These are phyloP conservation scores for Ooceraea biroi DNA, from an alignment of 1,140 invertebrate genomes.

Conservation along the genomic window DNA sequence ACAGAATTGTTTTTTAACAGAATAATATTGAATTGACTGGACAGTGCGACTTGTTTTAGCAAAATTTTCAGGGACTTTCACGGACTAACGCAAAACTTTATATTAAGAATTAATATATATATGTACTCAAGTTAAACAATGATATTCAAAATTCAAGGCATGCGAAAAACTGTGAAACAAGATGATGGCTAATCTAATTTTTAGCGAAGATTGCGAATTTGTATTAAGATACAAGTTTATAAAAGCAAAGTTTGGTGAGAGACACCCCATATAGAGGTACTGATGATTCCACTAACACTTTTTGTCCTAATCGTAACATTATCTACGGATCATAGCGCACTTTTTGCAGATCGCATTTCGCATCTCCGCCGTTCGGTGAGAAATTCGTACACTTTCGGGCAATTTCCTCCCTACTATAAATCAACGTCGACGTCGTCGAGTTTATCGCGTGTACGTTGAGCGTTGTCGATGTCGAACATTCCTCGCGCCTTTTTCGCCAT, in stretches of 20 bases:
- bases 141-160: background rate
- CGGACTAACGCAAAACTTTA: too few species aligned
- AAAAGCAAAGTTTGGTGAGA: background rate
- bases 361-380: conserved; percentile 66
- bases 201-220: background rate
- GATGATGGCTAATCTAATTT: background rate
- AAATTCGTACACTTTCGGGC: conserved; percentile 75
- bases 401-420: conserved; percentile 76
- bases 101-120: too few species aligned
- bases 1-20: background rate
- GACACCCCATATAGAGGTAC: conserved; percentile 36
- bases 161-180: background rate
- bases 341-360: conserved; percentile 73
- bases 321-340: conserved; percentile 65
- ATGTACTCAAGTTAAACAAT: too few species aligned
- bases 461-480: conserved; percentile 62
- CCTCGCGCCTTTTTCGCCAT: conserved; percentile 60
- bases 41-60: too few species aligned
- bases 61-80: too few species aligned
- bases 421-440: conserved; percentile 72
- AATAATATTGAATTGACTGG: too few species aligned
- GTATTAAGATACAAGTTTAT: background rate
- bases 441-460: conserved; percentile 65
- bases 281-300: conserved; percentile 52
- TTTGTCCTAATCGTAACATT: conserved; percentile 68